Evolutionary conservation across 2,797 vertebrate species (phyloP).

Genomic region (Typhlichthys eigenmanni): DNA sequence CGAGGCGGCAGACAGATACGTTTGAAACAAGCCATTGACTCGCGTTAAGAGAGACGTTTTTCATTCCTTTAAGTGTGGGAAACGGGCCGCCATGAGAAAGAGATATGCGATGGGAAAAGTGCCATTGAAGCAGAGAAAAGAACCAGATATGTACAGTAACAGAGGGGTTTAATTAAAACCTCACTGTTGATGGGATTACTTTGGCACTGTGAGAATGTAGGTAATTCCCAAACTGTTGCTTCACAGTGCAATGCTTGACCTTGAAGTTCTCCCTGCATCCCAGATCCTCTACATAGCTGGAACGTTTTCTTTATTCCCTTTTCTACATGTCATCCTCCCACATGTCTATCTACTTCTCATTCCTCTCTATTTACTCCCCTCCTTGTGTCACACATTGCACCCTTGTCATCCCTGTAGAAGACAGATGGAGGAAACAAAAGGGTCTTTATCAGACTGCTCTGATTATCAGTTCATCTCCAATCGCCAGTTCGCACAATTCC

Average conservation of each 20-base stretch:
- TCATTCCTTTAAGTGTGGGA: constrained; percentile 68
- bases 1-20: constrained; percentile 63
- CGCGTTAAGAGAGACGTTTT: constrained; percentile 50
- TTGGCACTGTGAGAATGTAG: constrained; percentile 40
- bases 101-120: constrained; percentile 58
- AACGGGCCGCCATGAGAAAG: constrained; percentile 56
- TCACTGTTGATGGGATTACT: constrained; percentile 56
- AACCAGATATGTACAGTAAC: constrained; percentile 1
- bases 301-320: neutral
- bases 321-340: neutral
- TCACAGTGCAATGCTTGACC: constrained; percentile 32
- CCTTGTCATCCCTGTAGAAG: constrained; percentile 31
- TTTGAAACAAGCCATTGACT: constrained; percentile 62
- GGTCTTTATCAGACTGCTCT: constrained; percentile 43
- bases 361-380: constrained; percentile 21
- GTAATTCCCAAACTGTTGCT: constrained; percentile 24
- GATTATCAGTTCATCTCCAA: constrained; percentile 61
- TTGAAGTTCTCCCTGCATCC: constrained; percentile 27
- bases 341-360: constrained; percentile 6
- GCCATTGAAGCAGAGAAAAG: constrained; percentile 42
- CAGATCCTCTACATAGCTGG: constrained; percentile 17
- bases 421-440: constrained; percentile 50
- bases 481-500: constrained; percentile 37
- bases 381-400: neutral
- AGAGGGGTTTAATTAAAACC: constrained; percentile 62